A percentile compares a stretch with the other conserved stretches of the same genome.
Evolutionary conservation across 2,113 vertebrate species (phyloP).

Genomic region (Pao palembangensis): DNA sequence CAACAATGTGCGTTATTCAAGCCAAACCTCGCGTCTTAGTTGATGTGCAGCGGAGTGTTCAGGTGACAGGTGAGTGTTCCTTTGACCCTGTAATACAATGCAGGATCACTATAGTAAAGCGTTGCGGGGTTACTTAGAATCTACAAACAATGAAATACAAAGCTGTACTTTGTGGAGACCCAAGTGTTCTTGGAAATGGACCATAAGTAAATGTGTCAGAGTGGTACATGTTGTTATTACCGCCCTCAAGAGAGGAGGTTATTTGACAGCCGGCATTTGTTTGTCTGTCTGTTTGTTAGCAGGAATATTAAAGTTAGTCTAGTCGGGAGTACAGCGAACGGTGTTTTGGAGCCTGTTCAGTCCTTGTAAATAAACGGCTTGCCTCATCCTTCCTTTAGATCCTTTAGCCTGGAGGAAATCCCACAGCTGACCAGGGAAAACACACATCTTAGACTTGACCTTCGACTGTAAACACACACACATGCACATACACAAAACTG

Average conservation of each 20-base stretch:
- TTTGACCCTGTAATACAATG: slow-evolving; percentile 43
- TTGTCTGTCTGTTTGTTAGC: too few species aligned
- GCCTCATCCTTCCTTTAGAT: slow-evolving; percentile 35
- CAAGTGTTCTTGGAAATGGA: too few species aligned
- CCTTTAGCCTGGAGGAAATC: slow-evolving; percentile 51
- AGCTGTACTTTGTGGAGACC: too few species aligned
- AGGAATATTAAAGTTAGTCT: background rate
- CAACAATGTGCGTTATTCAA: slow-evolving; percentile 52
- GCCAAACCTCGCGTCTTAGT: slow-evolving; percentile 46
- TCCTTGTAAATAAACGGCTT: slow-evolving; percentile 51
- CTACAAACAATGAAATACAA: background rate
- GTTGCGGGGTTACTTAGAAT: slow-evolving; percentile 10
- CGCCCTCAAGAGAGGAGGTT: too few species aligned
- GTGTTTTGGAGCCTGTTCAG: slow-evolving; percentile 32
- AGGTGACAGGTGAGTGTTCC: too few species aligned
- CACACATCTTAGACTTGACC: slow-evolving; percentile 46
- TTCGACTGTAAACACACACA: slow-evolving; percentile 36
- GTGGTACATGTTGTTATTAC: too few species aligned
- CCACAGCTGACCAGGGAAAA: slow-evolving; percentile 45
- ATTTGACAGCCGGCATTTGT: too few species aligned
- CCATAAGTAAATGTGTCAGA: too few species aligned
- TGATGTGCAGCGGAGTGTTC: slow-evolving; percentile 32
- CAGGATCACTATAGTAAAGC: slow-evolving; percentile 48
- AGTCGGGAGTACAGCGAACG: background rate
- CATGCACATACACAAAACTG: slow-evolving; percentile 14